These are phyloP conservation scores for Polymixis flavicincta DNA, from an alignment of 2,888 invertebrate species.

Conservation along the genomic window DNA sequence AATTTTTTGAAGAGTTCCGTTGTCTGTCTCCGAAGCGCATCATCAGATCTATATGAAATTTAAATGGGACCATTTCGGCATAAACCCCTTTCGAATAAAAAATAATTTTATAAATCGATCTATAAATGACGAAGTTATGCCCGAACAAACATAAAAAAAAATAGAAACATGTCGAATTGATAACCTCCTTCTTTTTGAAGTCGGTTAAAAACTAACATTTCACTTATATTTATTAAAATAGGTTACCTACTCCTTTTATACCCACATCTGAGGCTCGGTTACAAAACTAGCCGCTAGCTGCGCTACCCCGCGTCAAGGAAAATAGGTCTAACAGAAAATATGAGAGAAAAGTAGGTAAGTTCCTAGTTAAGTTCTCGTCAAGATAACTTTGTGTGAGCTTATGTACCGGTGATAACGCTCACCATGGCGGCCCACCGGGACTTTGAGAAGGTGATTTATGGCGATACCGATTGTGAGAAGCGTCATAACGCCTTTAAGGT, in stretches of 20 bases:
- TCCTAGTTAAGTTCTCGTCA: constrained; percentile 29
- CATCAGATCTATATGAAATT: too few species aligned
- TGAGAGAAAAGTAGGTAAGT: constrained; percentile 10
- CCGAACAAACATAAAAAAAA: too few species aligned
- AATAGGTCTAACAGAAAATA: constrained; percentile 22
- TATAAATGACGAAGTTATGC: too few species aligned
- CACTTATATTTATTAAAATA: neutral
- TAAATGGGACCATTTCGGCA: too few species aligned
- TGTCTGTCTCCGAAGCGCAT: too few species aligned
- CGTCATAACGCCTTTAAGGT: neutral
- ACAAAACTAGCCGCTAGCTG: neutral
- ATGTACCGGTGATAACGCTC: constrained; percentile 38
- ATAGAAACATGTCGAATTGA: too few species aligned
- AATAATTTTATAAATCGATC: too few species aligned
- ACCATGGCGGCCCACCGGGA: constrained; percentile 15
- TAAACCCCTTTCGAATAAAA: too few species aligned
- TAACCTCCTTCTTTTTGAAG: too few species aligned
- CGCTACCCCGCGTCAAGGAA: neutral
- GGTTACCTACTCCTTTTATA: neutral
- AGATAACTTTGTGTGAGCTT: constrained; percentile 26
- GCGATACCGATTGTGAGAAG: constrained; percentile 8
- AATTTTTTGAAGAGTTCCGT: too few species aligned
- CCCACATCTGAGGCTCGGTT: too few species aligned
- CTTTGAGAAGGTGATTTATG: constrained; percentile 40
- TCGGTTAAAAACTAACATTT: neutral